Evolutionary conservation across 2,797 vertebrate species (phyloP), one percentile per base, ranked within the genome.

Genomic region (Danio kyathit): DNA sequence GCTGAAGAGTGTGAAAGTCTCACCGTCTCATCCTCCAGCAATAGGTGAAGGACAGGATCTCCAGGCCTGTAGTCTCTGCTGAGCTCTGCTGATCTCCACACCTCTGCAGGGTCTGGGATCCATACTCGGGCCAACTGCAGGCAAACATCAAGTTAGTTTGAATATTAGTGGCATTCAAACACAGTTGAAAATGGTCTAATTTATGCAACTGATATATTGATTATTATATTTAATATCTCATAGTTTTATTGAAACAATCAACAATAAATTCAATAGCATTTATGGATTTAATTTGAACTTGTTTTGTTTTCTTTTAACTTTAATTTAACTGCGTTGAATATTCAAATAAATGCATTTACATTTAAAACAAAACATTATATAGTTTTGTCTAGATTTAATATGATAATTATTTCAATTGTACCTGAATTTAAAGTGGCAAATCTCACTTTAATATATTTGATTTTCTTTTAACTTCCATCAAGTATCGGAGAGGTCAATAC

Each of bases 1-100:
- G 29, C 29, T 29, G 29, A 29, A 29, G 29, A 29, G 29, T 29
- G 29, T 3, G n/a, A 29, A 29, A 1, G 29, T 59, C 92, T 92
- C 86, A 99, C 98, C 91, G 92, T 94, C 90, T 96, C 98, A 88
- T 97, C 97, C 65, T 99, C 97, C 16, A 98, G 93, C 79, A 90
- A 94, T 80, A 99, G 93, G 21, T 91, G 90, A 49, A 99, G 95
- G 17, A 92, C 91, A 82, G 91, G 89, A 89, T 98, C 96, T 60
- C 96, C 97, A 40, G 95, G 94, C 69, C 90, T 94, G 89, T 97
- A 98, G 89, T 97, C 95, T 90, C 90, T 96, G 84, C 94, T 91
- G 60, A 99, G 92, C 85, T 97, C 95, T 83, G 98, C 98, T 83
- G 98, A 96, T 86, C 93, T 96, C 98, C 98, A 99, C 46, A 99